Conservation (phyloP, 2,888 invertebrate genomes). For the Lordiphosa andalusiaca region DNA sequence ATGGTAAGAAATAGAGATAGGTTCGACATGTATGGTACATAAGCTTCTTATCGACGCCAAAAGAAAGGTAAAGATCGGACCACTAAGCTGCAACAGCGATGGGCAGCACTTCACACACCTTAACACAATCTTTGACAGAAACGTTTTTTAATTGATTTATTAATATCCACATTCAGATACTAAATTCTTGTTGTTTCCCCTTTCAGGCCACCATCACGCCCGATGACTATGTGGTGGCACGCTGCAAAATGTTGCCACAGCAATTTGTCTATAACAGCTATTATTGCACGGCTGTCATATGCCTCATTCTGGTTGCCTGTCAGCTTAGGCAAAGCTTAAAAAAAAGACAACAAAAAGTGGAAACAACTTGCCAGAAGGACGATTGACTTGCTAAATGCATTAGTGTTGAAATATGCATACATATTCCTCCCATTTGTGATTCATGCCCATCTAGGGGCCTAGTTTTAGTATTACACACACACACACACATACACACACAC, state of each 20-base stretch:
- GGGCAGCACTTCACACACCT: no score
- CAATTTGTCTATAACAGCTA: slow-evolving; percentile 66
- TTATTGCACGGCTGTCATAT: slow-evolving; percentile 33
- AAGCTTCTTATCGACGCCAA: no score
- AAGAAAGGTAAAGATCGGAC: no score
- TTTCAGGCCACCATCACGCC: slow-evolving; percentile 87
- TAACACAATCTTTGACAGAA: no score
- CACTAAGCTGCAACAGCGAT: no score
- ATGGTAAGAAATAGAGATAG: no score
- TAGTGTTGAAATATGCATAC: slow-evolving; percentile 1
- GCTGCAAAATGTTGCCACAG: slow-evolving; percentile 88
- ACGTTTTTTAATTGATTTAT: no score
- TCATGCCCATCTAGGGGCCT: slow-evolving; percentile 50
- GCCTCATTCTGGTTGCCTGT: slow-evolving; percentile 39
- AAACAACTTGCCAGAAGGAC: no score
- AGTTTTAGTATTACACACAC: no score
- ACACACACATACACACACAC: slow-evolving; percentile 20
- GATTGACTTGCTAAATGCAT: slow-evolving; percentile 1
- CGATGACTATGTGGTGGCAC: slow-evolving; percentile 86
- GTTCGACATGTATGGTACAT: no score
- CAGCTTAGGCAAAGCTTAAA: slow-evolving; percentile 30
- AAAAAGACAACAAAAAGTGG: neutral
- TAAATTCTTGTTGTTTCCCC: neutral
- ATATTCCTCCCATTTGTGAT: slow-evolving; percentile 51
- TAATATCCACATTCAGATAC: neutral